Conservation (phyloP, 2,113 vertebrate genomes). For the Eudyptes chrysolophus region DNA sequence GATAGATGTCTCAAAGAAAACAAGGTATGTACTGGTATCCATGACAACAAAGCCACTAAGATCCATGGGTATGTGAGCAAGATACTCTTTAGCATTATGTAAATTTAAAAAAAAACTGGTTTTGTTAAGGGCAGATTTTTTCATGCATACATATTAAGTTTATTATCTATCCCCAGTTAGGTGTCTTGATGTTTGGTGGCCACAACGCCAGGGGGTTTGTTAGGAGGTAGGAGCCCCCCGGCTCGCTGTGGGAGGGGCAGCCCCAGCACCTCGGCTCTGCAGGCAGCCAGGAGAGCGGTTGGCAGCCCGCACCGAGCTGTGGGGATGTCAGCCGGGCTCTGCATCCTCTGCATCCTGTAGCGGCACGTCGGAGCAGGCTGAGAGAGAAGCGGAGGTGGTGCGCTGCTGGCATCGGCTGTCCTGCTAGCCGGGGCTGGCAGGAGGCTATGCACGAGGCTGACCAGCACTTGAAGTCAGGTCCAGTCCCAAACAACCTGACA, state of each 20-base stretch:
- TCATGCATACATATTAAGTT: not conserved
- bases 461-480: rapidly evolving
- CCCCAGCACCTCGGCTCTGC: too few species aligned
- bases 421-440: rapidly evolving
- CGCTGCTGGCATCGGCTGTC: rapidly evolving
- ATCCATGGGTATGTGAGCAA: conserved; percentile 42
- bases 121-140: not conserved
- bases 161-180: not conserved
- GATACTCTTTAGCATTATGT: conserved; percentile 42
- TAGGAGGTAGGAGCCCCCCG: rapidly evolving
- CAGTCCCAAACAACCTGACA: rapidly evolving
- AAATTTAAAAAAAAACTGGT: not conserved
- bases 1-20: conserved; percentile 57
- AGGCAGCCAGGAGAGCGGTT: too few species aligned
- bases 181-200: not conserved
- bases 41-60: conserved; percentile 71
- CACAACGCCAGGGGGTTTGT: rapidly evolving
- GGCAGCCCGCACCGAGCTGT: too few species aligned
- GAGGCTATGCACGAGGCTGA: rapidly evolving
- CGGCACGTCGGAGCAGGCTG: rapidly evolving
- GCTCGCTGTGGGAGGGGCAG: not conserved
- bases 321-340: too few species aligned
- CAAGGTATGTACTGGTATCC: conserved; percentile 70
- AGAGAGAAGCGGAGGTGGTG: rapidly evolving
- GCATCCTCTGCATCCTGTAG: not conserved